These are phyloP conservation scores for Drosophila borealis DNA, from an alignment of 2,888 invertebrate species.

Conservation along the genomic window DNA sequence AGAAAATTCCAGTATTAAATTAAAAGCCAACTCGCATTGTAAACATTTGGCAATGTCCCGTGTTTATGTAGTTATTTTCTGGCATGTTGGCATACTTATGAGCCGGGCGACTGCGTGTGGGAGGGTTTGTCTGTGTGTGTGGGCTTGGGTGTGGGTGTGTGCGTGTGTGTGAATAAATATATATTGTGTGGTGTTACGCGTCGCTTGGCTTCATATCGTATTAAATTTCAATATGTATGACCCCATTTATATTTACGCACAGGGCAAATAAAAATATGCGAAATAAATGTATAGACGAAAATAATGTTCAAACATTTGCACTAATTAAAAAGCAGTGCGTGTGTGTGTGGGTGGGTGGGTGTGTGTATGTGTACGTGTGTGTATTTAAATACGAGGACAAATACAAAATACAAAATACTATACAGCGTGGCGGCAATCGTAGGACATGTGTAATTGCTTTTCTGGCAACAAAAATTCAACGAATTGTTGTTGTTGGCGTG, in stretches of 20 bases:
- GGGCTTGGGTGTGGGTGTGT: background rate
- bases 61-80: slow-evolving; percentile 42
- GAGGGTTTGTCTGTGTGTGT: background rate
- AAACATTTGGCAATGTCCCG: slow-evolving; percentile 47
- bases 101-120: background rate
- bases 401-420: slow-evolving; percentile 43
- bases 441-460: slow-evolving; percentile 76
- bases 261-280: slow-evolving; percentile 64
- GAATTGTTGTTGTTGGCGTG: slow-evolving; percentile 26
- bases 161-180: background rate
- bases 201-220: slow-evolving; percentile 36
- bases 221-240: slow-evolving; percentile 56
- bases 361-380: slow-evolving; percentile 17
- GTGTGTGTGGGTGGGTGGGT: slow-evolving; percentile 10
- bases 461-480: slow-evolving; percentile 43
- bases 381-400: slow-evolving; percentile 30
- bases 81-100: slow-evolving; percentile 30
- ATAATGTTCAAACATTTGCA: slow-evolving; percentile 77
- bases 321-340: slow-evolving; percentile 65
- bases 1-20: slow-evolving; percentile 54
- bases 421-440: slow-evolving; percentile 32
- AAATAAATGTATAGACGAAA: slow-evolving; percentile 56
- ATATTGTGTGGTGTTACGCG: background rate
- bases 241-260: slow-evolving; percentile 55
- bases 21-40: slow-evolving; percentile 51